A percentile compares a stretch with the other conserved stretches of the same genome.
phyloP scores from a whole-genome alignment of 1,140 invertebrate species.

The Drosophila grimshawi region DNA sequence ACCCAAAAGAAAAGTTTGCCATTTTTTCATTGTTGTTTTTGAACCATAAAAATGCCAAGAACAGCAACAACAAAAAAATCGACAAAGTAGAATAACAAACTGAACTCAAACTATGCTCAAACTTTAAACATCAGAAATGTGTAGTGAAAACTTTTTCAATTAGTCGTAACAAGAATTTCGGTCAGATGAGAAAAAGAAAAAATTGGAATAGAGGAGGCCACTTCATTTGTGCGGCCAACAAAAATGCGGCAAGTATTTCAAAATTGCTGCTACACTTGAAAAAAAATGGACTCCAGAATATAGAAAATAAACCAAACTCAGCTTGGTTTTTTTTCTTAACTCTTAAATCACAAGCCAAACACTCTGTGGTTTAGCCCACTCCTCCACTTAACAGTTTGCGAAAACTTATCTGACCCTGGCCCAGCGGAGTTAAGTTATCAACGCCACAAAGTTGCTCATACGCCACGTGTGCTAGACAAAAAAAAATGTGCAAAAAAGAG shows the following conservation, averaged over 20 bases:
- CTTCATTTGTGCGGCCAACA: slow-evolving; percentile 14
- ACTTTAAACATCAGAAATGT: slow-evolving; percentile 58
- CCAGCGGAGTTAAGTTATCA: slow-evolving; percentile 44
- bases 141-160: slow-evolving; percentile 73
- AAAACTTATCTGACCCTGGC: slow-evolving; percentile 35
- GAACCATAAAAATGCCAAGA: slow-evolving; percentile 40
- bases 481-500: neutral
- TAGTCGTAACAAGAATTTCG: slow-evolving; percentile 75
- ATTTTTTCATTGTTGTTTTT: slow-evolving; percentile 10
- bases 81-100: neutral
- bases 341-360: neutral
- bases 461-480: slow-evolving; percentile 43
- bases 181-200: neutral
- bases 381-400: slow-evolving; percentile 1
- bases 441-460: slow-evolving; percentile 44
- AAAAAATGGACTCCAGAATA: neutral
- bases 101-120: slow-evolving; percentile 53
- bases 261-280: neutral
- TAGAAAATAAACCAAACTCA: too few species aligned
- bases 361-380: neutral
- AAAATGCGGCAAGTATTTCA: neutral
- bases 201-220: slow-evolving; percentile 5
- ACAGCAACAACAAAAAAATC: slow-evolving; percentile 5
- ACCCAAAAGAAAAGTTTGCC: slow-evolving; percentile 25
- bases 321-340: neutral